phyloP scores from a whole-genome alignment of 2,113 vertebrate genomes.

The Hyla sarda region DNA sequence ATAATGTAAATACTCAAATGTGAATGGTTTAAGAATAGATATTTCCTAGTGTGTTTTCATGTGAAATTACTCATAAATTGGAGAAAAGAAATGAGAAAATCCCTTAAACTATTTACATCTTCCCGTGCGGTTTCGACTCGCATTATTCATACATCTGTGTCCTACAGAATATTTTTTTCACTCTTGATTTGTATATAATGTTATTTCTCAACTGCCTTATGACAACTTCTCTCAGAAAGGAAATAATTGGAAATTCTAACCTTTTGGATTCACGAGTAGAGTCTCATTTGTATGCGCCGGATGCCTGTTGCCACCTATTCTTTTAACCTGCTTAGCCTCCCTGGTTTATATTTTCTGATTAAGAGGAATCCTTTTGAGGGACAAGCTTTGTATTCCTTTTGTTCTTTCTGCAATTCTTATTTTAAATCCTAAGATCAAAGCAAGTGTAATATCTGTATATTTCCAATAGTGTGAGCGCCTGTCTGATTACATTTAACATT shows the following conservation, averaged over 20 bases:
- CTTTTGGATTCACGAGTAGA: slow-evolving; percentile 33
- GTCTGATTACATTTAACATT: slow-evolving; percentile 7
- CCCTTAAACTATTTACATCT: too few species aligned
- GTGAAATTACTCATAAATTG: too few species aligned
- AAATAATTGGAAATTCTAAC: slow-evolving; percentile 50
- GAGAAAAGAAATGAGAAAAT: too few species aligned
- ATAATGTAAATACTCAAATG: too few species aligned
- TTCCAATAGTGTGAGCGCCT: not conserved
- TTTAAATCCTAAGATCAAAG: slow-evolving; percentile 40
- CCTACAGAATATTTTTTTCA: not conserved
- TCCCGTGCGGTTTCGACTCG: not conserved
- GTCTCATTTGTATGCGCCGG: slow-evolving; percentile 36
- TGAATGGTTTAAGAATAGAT: too few species aligned
- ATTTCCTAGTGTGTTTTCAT: too few species aligned
- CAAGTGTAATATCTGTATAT: slow-evolving; percentile 28
- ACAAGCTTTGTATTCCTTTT: slow-evolving; percentile 4
- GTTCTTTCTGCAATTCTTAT: slow-evolving; percentile 24
- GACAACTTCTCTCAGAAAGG: not conserved
- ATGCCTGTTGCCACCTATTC: not conserved
- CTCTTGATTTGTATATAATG: slow-evolving; percentile 19
- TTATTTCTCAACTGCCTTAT: slow-evolving; percentile 18
- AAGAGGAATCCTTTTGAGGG: slow-evolving; percentile 26
- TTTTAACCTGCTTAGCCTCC: slow-evolving; percentile 29
- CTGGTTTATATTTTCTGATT: slow-evolving; percentile 44
- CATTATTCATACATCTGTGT: not conserved